Base-by-base conservation (phyloP, 2,113 vertebrate genomes). In the Lutjanus erythropterus region DNA sequence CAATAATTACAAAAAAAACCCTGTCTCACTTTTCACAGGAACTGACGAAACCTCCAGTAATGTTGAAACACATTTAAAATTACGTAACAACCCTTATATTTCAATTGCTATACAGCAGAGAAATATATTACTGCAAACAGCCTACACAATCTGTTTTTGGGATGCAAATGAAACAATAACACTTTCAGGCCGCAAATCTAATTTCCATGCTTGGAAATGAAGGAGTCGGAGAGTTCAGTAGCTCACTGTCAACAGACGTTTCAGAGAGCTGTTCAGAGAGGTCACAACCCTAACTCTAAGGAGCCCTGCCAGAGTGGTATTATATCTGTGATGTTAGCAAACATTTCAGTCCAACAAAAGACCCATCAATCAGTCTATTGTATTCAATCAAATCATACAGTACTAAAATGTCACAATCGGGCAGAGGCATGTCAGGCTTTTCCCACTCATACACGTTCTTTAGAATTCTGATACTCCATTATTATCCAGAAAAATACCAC, bases 271-370 rank as follows among this genome's bases (percentile, higher is more conserved):
- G 39, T 21, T 25, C 46, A 18, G n/a, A n/a, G n/a, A 21, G 42
- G 55, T 55, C 44, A 59, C 11, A 6, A 53, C 58, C 10, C 3
- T 60, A 27, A 23, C n/a, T 50, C 37, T 35, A 12, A 42, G n/a
- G 12, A 52, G 25, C 8, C 2, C 46, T 14, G 23, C 14, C 50
- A 47, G 25, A 0, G 18, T 37, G 21, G 18, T 18, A 33, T 66
- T 60, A 64, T 68, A 81, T 85, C 75, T 53, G 25, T 3, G 7
- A 60, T 6, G 25, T 23, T 2, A 42, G 33, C 31, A 72, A 81
- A 73, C 49, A 52, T n/a, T 75, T 15, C 46, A 69, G 37, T 61
- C 35, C 3, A 55, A 56, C 12, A 69, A 69, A 56, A 74, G 16
- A 58, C 5, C 25, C 15, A 14, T n/a, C 42, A 41, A 42, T 71